Evolutionary conservation across 2,888 invertebrate genomes (phyloP).

Genomic region (Harpagoxenus sublaevis): DNA sequence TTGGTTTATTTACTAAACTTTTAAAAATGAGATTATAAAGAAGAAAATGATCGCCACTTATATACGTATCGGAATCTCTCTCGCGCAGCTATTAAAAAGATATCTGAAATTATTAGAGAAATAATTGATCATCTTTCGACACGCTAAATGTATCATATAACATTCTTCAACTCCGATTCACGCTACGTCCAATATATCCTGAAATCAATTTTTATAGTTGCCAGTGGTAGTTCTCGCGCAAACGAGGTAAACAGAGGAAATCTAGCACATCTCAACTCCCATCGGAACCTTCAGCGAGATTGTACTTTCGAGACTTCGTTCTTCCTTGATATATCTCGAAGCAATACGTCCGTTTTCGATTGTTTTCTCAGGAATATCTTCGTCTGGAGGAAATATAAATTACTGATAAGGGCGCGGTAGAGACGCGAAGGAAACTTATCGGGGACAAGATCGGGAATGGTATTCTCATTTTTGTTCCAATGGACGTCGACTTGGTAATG

Average conservation of each 20-base stretch:
- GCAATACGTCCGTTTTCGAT: slow-evolving; percentile 49
- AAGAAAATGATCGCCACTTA: not conserved
- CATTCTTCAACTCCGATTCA: not conserved
- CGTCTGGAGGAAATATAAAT: slow-evolving; percentile 43
- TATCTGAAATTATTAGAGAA: slow-evolving; percentile 11
- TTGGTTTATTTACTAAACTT: not conserved
- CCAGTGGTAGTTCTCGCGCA: slow-evolving; percentile 34
- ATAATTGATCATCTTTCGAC: not conserved
- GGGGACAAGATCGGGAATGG: slow-evolving; percentile 14
- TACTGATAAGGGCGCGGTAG: slow-evolving; percentile 47
- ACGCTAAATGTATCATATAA: slow-evolving; percentile 21
- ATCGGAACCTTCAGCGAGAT: slow-evolving; percentile 37
- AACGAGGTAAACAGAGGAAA: slow-evolving; percentile 49
- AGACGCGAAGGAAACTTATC: slow-evolving; percentile 31
- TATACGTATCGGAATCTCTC: not conserved
- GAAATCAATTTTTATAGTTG: slow-evolving; percentile 50
- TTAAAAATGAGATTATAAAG: not conserved
- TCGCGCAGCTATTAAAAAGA: not conserved
- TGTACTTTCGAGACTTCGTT: slow-evolving; percentile 30
- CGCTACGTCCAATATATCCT: not conserved
- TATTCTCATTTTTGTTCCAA: slow-evolving; percentile 60
- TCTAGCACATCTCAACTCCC: slow-evolving; percentile 51
- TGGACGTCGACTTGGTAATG: slow-evolving; percentile 54
- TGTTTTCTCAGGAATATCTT: slow-evolving; percentile 52
- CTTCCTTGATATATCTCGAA: slow-evolving; percentile 50